Conservation (phyloP, 1,140 invertebrate species). For the Drosophila arizonae region DNA sequence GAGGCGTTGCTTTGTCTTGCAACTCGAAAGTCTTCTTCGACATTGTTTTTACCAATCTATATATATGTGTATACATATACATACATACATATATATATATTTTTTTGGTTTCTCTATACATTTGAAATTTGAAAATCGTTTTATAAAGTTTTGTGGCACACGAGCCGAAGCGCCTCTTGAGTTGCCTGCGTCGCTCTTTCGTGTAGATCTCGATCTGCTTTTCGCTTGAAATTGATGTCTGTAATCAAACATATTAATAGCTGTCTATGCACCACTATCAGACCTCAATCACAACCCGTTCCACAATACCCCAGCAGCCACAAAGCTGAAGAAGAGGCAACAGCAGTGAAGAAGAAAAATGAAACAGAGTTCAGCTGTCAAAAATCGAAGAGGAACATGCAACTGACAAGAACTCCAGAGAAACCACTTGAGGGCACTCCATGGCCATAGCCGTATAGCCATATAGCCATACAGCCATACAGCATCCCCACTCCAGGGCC, state of each 20-base stretch:
- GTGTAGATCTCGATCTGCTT: slow-evolving; percentile 16
- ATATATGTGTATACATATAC: no score
- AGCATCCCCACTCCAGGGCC: slow-evolving; percentile 11
- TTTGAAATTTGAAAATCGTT: slow-evolving; percentile 74
- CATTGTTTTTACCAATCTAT: slow-evolving; percentile 12
- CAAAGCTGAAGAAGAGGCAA: not conserved
- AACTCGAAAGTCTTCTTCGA: slow-evolving; percentile 24
- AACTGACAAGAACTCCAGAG: slow-evolving; percentile 63
- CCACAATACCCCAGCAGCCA: slow-evolving; percentile 6
- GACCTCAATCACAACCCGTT: slow-evolving; percentile 63
- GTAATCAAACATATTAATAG: slow-evolving; percentile 81
- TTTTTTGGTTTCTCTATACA: slow-evolving; percentile 48
- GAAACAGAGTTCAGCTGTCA: slow-evolving; percentile 74
- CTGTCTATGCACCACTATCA: slow-evolving; percentile 45
- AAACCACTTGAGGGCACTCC: slow-evolving; percentile 63
- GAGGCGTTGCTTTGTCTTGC: slow-evolving; percentile 72
- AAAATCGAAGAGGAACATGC: slow-evolving; percentile 72
- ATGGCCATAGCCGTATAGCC: slow-evolving; percentile 1
- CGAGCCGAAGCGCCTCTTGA: slow-evolving; percentile 19
- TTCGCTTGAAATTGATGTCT: slow-evolving; percentile 55
- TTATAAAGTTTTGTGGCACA: slow-evolving; percentile 38
- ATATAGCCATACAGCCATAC: not conserved
- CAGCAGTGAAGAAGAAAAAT: not conserved
- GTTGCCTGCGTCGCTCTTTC: not conserved
- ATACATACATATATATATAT: no score